Evolutionary conservation across 1,140 invertebrate genomes (phyloP).

Genomic region (Parapsyche elsis): DNA sequence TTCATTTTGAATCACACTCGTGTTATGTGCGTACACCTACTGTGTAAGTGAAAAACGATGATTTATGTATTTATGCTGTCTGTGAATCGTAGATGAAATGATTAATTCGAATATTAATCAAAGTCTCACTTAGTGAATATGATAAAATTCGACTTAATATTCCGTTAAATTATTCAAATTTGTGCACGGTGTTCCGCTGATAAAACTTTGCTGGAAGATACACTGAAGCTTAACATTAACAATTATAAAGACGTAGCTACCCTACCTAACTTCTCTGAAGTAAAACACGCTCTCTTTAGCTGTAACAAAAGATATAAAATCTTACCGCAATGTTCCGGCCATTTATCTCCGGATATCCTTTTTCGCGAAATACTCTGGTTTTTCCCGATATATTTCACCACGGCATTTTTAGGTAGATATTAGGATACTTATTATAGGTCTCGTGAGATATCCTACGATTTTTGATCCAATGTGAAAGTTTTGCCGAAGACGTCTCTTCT

Average conservation of each 20-base stretch:
- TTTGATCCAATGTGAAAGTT: conserved; percentile 10
- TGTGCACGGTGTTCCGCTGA: background rate
- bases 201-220: conserved; percentile 9
- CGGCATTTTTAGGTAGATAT: too few relatives aligned
- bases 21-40: background rate
- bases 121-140: too few relatives aligned
- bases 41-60: too few relatives aligned
- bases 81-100: too few relatives aligned
- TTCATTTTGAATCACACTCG: background rate
- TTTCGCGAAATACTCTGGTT: background rate
- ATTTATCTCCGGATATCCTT: conserved; percentile 36
- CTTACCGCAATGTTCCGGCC: conserved; percentile 15
- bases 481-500: background rate
- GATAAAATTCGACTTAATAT: too few relatives aligned
- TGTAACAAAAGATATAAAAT: conserved; percentile 31
- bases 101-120: too few relatives aligned
- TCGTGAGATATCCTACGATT: background rate
- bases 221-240: background rate
- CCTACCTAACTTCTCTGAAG: background rate
- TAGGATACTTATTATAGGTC: too few relatives aligned
- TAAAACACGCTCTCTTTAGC: background rate
- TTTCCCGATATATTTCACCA: background rate
- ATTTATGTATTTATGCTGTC: too few relatives aligned
- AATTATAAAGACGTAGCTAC: background rate
- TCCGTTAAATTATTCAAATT: background rate